Conservation (phyloP, 2,113 vertebrate species). For the Pomatorhinus ruficollis region DNA sequence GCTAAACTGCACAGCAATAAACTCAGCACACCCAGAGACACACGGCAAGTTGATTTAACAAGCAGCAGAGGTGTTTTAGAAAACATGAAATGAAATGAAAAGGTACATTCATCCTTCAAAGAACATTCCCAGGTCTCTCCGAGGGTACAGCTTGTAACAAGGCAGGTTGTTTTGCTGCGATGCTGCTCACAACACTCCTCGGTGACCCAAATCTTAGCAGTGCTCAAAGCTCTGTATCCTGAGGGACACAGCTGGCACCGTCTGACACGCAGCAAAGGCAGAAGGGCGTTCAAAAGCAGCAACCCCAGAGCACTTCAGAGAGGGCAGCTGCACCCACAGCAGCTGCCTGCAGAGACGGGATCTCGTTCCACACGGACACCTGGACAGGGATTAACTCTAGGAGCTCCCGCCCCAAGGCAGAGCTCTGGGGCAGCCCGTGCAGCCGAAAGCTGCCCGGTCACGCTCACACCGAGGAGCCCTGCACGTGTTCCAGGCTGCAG, state of each 20-base stretch:
- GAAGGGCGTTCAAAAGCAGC: background rate
- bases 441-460: fast-evolving
- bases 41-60: background rate
- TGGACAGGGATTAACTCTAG: background rate
- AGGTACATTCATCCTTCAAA: background rate
- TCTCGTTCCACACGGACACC: background rate
- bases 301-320: background rate
- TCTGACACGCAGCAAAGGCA: background rate
- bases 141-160: background rate
- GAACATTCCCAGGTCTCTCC: background rate
- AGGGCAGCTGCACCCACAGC: background rate
- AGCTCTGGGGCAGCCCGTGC: background rate
- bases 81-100: background rate
- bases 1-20: background rate
- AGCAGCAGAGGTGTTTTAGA: background rate
- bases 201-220: background rate
- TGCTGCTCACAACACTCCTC: background rate
- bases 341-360: background rate
- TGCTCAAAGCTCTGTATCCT: background rate
- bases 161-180: background rate
- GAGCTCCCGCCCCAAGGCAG: fast-evolving
- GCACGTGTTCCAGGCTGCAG: background rate
- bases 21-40: background rate
- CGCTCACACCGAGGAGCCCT: background rate
- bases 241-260: background rate